Evolutionary conservation across 2,113 vertebrate genomes (phyloP).

Genomic region (Nannospalax galili): DNA sequence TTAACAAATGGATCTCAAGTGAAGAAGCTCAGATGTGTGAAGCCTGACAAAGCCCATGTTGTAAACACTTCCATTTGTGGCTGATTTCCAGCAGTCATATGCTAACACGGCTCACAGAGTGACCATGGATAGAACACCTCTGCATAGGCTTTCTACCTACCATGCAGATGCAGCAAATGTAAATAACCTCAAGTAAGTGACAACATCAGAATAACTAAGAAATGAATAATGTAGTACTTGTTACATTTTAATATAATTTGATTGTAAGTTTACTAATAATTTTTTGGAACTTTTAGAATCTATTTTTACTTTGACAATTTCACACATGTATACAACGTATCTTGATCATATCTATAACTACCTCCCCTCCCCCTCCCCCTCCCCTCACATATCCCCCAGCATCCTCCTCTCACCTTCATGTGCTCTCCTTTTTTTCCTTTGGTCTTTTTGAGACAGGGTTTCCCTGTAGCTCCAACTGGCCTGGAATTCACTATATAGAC

Average conservation of each 20-base stretch:
- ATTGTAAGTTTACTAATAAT: neutral
- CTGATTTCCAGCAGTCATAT: neutral
- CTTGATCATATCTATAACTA: neutral
- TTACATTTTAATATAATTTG: constrained; percentile 12
- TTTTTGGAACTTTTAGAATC: neutral
- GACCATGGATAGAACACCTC: neutral
- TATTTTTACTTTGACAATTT: neutral
- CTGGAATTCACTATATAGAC: neutral
- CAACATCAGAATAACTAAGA: neutral
- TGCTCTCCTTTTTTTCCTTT: too few relatives aligned
- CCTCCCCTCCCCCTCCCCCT: too few relatives aligned
- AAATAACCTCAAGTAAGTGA: neutral
- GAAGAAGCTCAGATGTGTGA: neutral
- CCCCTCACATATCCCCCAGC: neutral
- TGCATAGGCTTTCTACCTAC: neutral
- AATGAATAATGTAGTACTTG: constrained; percentile 5
- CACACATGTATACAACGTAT: neutral
- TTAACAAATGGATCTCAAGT: neutral
- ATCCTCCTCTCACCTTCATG: neutral
- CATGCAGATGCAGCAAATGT: neutral
- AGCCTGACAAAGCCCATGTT: neutral
- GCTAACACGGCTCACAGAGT: neutral
- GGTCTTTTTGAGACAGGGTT: neutral
- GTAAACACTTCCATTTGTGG: neutral
- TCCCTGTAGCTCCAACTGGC: too few relatives aligned